Base-by-base conservation (phyloP, 2,113 vertebrate species). In the Platichthys flesus region DNA sequence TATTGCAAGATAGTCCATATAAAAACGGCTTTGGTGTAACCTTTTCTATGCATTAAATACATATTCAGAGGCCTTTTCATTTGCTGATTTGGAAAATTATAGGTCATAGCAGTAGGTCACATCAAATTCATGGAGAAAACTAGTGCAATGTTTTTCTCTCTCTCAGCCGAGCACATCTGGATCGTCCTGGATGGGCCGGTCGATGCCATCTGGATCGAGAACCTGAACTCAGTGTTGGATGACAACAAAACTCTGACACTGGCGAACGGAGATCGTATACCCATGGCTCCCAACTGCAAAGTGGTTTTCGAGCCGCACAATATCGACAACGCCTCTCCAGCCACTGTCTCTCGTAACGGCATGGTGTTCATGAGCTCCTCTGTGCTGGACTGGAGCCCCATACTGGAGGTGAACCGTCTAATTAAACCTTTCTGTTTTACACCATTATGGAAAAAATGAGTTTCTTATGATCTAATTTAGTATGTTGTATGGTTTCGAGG, bases 361-460 rank as follows among this genome's bases (percentile, higher is more conserved):
- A 99, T 99, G 96, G 97, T 99, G 65, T 99, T 99, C 88, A 98
- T 99, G 97, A 99, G 98, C 83, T 98, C 98, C 15, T 99, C 97
- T 4, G 86, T 99, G 76, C 96, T 99, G 14, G 95, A 12, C 70
- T 99, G 98, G 97, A 97, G 94, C 61, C 96, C 97, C 13, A 95
- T 99, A 78, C 95, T 99, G 73, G 96, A 99, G 96, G 98, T 98
- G 85, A 89, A 88, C 21, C 1, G 23, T 24, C 16, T 51, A 6
- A 16, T 14, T 0, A 57, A 57, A 55, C 9, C n/a, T 3, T 55
- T 9, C n/a, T 42, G 9, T 42, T 51, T 18, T 18, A 51, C 20
- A 9, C 51, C 20, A n/a, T 54, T n/a, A 54, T n/a, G 6, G 18
- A 54, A 54, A 54, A n/a, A 21, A 21, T 20, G 0, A 10, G 51